Evolutionary conservation across 2,888 invertebrate species (phyloP).

Genomic region (Actias luna): DNA sequence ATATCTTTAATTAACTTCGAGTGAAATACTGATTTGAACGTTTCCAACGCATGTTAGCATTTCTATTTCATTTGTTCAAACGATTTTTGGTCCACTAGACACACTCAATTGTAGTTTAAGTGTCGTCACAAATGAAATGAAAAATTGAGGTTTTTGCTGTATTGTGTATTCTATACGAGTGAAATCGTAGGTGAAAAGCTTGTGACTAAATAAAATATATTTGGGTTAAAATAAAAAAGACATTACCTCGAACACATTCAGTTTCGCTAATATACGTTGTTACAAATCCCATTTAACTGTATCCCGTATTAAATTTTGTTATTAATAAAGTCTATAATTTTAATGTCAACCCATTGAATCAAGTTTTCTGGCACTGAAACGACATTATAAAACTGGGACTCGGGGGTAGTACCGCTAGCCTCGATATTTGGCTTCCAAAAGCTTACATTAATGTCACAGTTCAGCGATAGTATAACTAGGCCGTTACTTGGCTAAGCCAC

Average conservation of each 20-base stretch:
- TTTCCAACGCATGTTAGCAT: background rate
- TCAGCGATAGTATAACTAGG: constrained; percentile 39
- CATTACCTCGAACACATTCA: background rate
- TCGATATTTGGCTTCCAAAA: constrained; percentile 49
- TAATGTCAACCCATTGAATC: constrained; percentile 41
- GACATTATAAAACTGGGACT: constrained; percentile 29
- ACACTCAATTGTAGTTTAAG: constrained; percentile 40
- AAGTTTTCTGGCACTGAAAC: constrained; percentile 41
- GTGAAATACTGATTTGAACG: background rate
- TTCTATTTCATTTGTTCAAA: constrained; percentile 17
- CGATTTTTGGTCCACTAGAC: constrained; percentile 36
- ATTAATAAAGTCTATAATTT: constrained; percentile 51
- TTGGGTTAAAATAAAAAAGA: background rate
- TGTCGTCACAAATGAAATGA: constrained; percentile 52
- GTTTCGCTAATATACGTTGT: background rate
- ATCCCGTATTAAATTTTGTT: constrained; percentile 11
- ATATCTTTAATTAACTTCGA: background rate
- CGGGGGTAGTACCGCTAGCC: constrained; percentile 42
- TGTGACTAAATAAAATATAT: no score
- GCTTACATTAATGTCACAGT: constrained; percentile 51
- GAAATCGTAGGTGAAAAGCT: no score
- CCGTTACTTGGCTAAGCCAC: constrained; percentile 32
- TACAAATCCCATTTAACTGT: background rate
- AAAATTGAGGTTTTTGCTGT: no score
- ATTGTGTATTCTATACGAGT: no score